Percentiles rank a stretch among this genome's conserved stretches.
These are phyloP conservation scores for Tanytarsus gracilentus DNA, from an alignment of 2,888 invertebrate genomes.

Conservation along the genomic window DNA sequence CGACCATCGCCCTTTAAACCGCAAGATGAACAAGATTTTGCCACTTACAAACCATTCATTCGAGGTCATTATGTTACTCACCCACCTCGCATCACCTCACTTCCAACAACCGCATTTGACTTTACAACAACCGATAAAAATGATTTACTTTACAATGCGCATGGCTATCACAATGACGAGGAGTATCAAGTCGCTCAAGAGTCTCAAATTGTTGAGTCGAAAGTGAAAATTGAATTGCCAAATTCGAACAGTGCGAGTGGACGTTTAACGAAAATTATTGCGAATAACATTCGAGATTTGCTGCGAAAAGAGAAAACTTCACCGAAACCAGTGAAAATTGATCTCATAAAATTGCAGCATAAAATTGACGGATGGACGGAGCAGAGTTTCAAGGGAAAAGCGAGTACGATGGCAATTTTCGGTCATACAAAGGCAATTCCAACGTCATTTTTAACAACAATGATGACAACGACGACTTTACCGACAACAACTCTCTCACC, in stretches of 20 bases:
- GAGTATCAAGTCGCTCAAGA: constrained; percentile 47
- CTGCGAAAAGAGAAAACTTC: constrained; percentile 42
- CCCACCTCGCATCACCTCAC: constrained; percentile 37
- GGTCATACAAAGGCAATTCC: constrained; percentile 67
- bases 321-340: constrained; percentile 43
- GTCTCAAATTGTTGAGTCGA: constrained; percentile 44
- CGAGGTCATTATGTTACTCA: constrained; percentile 46
- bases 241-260: constrained; percentile 40
- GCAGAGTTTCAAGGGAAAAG: constrained; percentile 56
- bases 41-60: constrained; percentile 37
- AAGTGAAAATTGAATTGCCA: constrained; percentile 37
- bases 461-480: constrained; percentile 32
- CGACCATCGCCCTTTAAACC: constrained; percentile 48
- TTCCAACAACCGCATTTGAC: constrained; percentile 16
- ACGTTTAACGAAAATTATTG: constrained; percentile 41
- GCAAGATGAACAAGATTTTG: constrained; percentile 35
- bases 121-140: constrained; percentile 34
- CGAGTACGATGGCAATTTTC: constrained; percentile 50
- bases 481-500: constrained; percentile 32
- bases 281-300: constrained; percentile 47
- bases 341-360: constrained; percentile 65
- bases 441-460: constrained; percentile 62
- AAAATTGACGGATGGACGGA: constrained; percentile 81
- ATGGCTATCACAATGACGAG: constrained; percentile 35
- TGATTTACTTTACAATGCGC: constrained; percentile 35